Base-by-base conservation (phyloP, 35 echinoderm and acorn worm species). In the Holothuria glaberrima region DNA sequence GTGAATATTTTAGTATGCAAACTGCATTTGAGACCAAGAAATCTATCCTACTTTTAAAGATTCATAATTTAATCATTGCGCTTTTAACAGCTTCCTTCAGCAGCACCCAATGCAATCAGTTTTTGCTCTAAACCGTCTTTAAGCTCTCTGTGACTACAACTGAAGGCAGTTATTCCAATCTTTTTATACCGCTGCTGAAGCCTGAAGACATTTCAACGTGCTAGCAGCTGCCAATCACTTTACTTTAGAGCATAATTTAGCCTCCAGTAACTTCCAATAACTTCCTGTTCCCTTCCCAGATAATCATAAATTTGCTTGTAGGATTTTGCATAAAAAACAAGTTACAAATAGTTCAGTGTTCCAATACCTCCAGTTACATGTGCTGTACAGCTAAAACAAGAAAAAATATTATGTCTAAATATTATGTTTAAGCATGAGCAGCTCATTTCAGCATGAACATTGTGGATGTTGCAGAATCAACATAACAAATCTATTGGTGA, bases 141-240 rank as follows among this genome's bases (percentile, higher is more conserved):
- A 75, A 44, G 30, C 31, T 75, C 34, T 75, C 17, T 75, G 18
- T 75, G 10, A 21, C 20, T 32, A 48, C 44, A 54, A 75, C 71
- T 75, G 16, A 31, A n/a, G 71, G 71, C 71, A 75, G 33, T 41
- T 75, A 6, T 75, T 75, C 33, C 12, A 41, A 5, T 38, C 28
- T 38, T 75, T 38, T 17, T 19, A 75, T 34, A 14, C 29, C 29
- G 2, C 19, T 75, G 13, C 33, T 35, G 27, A 75, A 75, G 71
- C 14, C 5, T 19, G 34, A 41, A 38, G 33, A 44, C 16, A 75
- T 75, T n/a, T 44, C 44, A 41, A 41, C 30, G 13, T 32, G 41
- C 31, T 75, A 75, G 28, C 28, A 75, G 31, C 71, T 75, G 71
- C 71, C 71, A 75, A 75, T 75, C 71, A 36, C 44, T 75, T 34